These are phyloP conservation scores for Tipula helvola DNA, from an alignment of 2,888 invertebrate species.

Conservation along the genomic window DNA sequence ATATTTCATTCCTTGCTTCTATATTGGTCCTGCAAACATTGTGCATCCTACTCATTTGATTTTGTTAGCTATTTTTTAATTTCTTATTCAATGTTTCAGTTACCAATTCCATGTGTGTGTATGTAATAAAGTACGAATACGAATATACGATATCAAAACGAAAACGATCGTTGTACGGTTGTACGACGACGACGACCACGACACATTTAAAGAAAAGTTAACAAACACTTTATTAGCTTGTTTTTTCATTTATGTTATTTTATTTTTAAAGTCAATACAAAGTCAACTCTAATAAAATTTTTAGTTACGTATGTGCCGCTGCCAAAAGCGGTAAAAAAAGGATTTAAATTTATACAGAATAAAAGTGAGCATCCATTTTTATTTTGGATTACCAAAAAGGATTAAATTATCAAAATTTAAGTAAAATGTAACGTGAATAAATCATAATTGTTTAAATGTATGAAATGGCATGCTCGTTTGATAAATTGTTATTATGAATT, in stretches of 20 bases:
- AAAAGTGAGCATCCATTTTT: not conserved
- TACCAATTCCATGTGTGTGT: not conserved
- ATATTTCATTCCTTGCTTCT: not conserved
- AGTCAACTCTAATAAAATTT: not conserved
- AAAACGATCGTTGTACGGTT: not conserved
- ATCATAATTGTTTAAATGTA: not conserved
- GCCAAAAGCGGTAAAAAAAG: not conserved
- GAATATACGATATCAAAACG: not conserved
- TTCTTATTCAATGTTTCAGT: not conserved
- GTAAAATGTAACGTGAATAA: not conserved
- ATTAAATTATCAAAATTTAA: not conserved
- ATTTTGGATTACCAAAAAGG: not conserved
- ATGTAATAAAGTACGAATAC: not conserved
- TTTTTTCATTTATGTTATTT: not conserved
- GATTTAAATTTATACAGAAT: not conserved
- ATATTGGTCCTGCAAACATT: not conserved
- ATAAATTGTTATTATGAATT: not conserved
- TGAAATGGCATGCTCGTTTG: not conserved
- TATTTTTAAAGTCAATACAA: slow-evolving; percentile 5
- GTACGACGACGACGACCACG: not conserved
- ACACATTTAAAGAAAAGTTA: not conserved
- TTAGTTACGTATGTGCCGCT: not conserved
- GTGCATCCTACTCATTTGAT: not conserved
- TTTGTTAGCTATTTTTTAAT: not conserved
- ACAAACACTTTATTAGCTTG: not conserved